These are phyloP conservation scores for Onchidella celtica DNA, from an alignment of 2,888 invertebrate species.

Conservation along the genomic window DNA sequence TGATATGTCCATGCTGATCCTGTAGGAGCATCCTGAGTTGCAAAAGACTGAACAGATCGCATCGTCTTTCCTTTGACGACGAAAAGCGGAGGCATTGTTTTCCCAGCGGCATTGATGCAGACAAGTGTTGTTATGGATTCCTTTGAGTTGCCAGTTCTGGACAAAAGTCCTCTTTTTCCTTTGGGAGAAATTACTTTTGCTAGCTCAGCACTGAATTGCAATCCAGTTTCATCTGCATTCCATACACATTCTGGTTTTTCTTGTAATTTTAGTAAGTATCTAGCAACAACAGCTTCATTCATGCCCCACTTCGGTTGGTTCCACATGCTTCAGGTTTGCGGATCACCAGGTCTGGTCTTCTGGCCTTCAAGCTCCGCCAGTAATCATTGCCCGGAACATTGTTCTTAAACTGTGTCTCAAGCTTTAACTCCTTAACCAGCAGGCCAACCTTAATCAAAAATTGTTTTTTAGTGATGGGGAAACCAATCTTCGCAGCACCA, in stretches of 20 bases:
- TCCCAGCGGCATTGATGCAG: slow-evolving; percentile 56
- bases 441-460: slow-evolving; percentile 6
- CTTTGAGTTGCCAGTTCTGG: neutral
- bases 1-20: slow-evolving; percentile 56
- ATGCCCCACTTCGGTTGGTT: slow-evolving; percentile 2
- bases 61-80: slow-evolving; percentile 59
- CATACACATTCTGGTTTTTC: no score
- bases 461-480: slow-evolving; percentile 28
- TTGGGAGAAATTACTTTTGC: neutral
- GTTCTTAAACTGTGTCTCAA: slow-evolving; percentile 23
- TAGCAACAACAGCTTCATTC: slow-evolving; percentile 15
- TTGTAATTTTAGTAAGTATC: no score
- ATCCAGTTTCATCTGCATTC: no score
- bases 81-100: slow-evolving; percentile 54
- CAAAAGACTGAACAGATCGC: slow-evolving; percentile 51
- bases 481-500: slow-evolving; percentile 6
- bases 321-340: slow-evolving; percentile 10
- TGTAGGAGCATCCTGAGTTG: slow-evolving; percentile 50
- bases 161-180: neutral
- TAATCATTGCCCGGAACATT: slow-evolving; percentile 25
- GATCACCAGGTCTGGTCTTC: slow-evolving; percentile 36
- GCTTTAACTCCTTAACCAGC: neutral
- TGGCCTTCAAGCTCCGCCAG: neutral
- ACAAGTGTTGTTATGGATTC: slow-evolving; percentile 43
- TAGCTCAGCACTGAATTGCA: no score